phyloP scores from a whole-genome alignment of 2,797 vertebrate species.

The Myripristis jacobus region DNA sequence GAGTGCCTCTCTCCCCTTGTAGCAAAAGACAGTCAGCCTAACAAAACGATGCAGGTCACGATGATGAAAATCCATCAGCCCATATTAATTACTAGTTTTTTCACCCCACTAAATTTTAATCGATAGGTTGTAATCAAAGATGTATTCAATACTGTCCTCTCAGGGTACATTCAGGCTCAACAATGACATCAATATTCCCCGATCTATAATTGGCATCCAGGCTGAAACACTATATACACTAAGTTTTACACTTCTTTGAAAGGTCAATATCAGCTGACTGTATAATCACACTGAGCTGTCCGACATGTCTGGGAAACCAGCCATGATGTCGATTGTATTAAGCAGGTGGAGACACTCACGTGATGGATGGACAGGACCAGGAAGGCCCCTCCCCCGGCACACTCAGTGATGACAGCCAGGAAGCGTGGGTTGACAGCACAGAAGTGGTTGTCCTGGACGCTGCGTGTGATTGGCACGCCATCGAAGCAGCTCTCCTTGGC shows the following conservation, averaged over 20 bases:
- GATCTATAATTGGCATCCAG: background rate
- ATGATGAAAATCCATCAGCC: background rate
- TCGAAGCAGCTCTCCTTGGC: conserved; percentile 93
- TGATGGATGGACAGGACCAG: conserved; percentile 90
- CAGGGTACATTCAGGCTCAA: background rate
- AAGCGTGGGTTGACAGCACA: conserved; percentile 92
- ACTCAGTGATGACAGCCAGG: conserved; percentile 93
- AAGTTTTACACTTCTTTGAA: background rate
- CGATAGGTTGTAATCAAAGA: no score
- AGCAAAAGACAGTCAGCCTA: background rate
- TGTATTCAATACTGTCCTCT: background rate
- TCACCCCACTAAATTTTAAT: no score
- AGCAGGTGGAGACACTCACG: conserved; percentile 79
- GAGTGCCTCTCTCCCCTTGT: background rate
- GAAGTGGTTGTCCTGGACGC: conserved; percentile 94
- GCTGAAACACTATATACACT: background rate
- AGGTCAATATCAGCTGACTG: no score
- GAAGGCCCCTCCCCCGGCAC: conserved; percentile 90
- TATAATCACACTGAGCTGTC: no score
- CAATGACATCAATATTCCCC: background rate
- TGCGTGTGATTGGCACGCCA: conserved; percentile 91
- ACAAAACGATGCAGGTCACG: background rate
- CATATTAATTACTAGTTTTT: background rate
- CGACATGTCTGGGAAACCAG: no score
- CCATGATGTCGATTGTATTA: no score